Percentiles rank a stretch among this genome's conserved stretches.
Evolutionary conservation across 2,113 vertebrate genomes (phyloP).

Genomic region (Propithecus coquereli): DNA sequence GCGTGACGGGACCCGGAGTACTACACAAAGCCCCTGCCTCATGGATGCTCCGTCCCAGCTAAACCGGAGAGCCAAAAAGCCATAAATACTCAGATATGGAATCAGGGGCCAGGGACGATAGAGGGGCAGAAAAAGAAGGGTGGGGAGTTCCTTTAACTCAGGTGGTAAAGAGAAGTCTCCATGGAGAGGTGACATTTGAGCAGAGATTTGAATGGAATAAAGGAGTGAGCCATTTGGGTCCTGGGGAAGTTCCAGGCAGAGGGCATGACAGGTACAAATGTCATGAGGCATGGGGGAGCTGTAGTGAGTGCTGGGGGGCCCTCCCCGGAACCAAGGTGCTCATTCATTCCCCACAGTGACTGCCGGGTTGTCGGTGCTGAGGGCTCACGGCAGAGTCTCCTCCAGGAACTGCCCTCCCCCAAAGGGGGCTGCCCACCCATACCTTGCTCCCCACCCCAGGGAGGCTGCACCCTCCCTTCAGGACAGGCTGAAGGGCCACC

Average conservation of each 20-base stretch:
- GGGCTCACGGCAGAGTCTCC: neutral
- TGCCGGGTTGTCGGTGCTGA: too few species aligned
- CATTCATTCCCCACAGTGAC: too few species aligned
- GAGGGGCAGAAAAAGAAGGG: neutral
- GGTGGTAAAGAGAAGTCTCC: neutral
- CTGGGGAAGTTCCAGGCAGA: too few species aligned
- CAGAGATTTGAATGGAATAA: neutral
- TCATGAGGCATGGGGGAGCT: too few species aligned
- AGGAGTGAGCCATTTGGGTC: neutral
- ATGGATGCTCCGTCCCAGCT: neutral
- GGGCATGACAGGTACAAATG: too few species aligned
- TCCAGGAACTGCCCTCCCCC: neutral
- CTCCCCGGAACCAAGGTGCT: neutral
- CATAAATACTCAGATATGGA: neutral
- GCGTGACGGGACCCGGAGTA: neutral
- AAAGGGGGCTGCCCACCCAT: neutral
- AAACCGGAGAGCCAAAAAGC: neutral
- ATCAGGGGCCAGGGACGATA: rapidly evolving
- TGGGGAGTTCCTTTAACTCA: neutral
- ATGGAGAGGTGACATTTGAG: neutral
- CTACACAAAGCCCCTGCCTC: neutral
- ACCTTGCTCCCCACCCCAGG: neutral
- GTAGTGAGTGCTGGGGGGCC: too few species aligned
- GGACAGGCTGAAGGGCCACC: neutral
- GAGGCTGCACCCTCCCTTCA: neutral